These are phyloP conservation scores for Steinernema carpocapsae DNA, from an alignment of 2,888 invertebrate species.

Conservation along the genomic window DNA sequence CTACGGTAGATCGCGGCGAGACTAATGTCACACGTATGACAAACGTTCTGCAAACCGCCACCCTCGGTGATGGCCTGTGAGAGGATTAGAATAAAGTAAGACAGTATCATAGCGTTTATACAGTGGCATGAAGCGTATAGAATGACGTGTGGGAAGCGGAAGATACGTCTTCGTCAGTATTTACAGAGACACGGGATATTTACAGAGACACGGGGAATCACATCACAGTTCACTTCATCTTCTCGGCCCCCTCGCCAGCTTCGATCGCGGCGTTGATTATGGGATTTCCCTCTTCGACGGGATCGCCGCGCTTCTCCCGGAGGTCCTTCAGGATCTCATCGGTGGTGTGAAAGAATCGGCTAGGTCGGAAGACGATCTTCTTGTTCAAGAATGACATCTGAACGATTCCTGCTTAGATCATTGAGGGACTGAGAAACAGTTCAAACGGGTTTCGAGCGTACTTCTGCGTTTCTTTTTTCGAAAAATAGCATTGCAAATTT, in stretches of 20 bases:
- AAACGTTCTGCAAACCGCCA: not conserved
- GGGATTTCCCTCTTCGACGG: not conserved
- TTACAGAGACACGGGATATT: not conserved
- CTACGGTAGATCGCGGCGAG: constrained; percentile 17
- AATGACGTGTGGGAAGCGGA: not conserved
- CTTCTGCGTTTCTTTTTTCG: not conserved
- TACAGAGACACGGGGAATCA: too few species aligned
- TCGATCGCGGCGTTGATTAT: not conserved
- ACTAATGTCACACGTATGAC: not conserved
- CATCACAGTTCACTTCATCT: constrained; percentile 10
- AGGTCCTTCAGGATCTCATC: constrained; percentile 2
- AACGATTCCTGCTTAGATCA: not conserved
- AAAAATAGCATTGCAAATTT: constrained; percentile 7
- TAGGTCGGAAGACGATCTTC: constrained; percentile 22
- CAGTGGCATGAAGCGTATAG: too few species aligned
- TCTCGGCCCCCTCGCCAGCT: not conserved
- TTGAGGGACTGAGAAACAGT: not conserved
- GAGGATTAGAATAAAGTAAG: too few species aligned
- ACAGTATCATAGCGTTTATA: too few species aligned
- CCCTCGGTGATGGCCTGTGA: too few species aligned
- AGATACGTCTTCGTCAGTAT: not conserved
- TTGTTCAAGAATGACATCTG: constrained; percentile 33
- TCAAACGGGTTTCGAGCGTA: not conserved
- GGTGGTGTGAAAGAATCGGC: constrained; percentile 15
- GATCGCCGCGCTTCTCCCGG: constrained; percentile 11